Conservation (phyloP, 2,888 invertebrate species). For the Leucania comma region DNA sequence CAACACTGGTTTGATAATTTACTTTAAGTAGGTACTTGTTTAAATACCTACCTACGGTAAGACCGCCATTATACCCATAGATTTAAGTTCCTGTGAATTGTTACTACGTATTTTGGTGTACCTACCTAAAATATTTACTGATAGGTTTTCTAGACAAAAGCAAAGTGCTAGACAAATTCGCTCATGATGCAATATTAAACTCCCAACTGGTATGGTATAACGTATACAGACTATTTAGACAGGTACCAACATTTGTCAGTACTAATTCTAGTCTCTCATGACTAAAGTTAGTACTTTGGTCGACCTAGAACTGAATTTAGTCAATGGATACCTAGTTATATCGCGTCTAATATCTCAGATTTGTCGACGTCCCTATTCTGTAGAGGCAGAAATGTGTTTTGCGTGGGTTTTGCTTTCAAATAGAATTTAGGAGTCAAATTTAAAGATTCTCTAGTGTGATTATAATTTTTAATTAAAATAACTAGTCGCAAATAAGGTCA, state of each 20-base stretch:
- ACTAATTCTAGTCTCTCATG: constrained; percentile 44
- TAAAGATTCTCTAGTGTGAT: background rate
- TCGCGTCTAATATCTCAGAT: constrained; percentile 43
- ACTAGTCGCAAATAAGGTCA: background rate
- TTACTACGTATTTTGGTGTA: too few species aligned
- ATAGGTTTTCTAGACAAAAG: background rate
- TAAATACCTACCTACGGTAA: too few species aligned
- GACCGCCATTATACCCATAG: too few species aligned
- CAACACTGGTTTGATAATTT: background rate
- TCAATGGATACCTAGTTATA: constrained; percentile 33
- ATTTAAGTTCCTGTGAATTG: too few species aligned
- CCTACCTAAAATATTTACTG: too few species aligned
- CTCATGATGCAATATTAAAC: constrained; percentile 7
- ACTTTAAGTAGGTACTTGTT: too few species aligned
- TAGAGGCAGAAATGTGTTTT: constrained; percentile 1
- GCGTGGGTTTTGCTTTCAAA: background rate
- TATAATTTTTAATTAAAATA: background rate
- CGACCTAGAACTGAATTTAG: constrained; percentile 42
- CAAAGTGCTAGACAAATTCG: constrained; percentile 13
- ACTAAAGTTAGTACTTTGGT: constrained; percentile 29
- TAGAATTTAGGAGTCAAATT: background rate
- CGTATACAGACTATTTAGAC: constrained; percentile 9
- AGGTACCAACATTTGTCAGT: constrained; percentile 46
- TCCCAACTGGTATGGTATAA: constrained; percentile 5
- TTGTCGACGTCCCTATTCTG: constrained; percentile 43